Base-by-base conservation (phyloP, 1,140 invertebrate genomes). In the Eupristina koningsbergeri region DNA sequence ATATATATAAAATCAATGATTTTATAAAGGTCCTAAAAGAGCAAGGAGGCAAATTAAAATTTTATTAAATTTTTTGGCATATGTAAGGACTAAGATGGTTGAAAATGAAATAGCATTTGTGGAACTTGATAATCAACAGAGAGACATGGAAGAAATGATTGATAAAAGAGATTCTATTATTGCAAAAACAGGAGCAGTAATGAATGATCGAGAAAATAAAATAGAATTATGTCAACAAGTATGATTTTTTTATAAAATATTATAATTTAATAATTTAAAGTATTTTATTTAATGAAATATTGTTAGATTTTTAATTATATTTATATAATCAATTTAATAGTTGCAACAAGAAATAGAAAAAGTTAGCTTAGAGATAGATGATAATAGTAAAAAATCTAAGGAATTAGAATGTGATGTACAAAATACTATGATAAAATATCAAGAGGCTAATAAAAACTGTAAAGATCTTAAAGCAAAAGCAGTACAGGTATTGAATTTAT, bases 11-110 rank as follows among this genome's bases (percentile, higher is more conserved):
- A 63, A 58, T 83, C 45, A 71, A 8, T 75, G 1, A 29, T 34
- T 58, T 81, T 69, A 53, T 64, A 47, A 47, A 89, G 89, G 87
- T 50, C 85, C 87, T 29, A 90, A 90, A 63, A 87, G 83, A 79
- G 64, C 86, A 50, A 83, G 86, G 3, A 90, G 76, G 71, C 81
- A 86, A 47, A 86, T 86, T 3, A 88, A 88, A 80, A 86, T 87
- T 41, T 73, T 91, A 29, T 79, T 86, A 3, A 91, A 91, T 41
- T 91, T 90, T 83, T 75, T 89, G 76, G 53, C 89, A 0, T 91
- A 90, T 34, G 63, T 86, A 39, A 84, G 69, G 61, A 87, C 84
- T 5, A 90, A 88, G 64, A 83, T 86, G 17, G 63, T 39, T 17
- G 85, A 86, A 26, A 86, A 88, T 73, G 77, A 84, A 79, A 79